phyloP scores from a whole-genome alignment of 30 jellyfish, hydroid and myxozoan genomes.

The Catostylus mosaicus region DNA sequence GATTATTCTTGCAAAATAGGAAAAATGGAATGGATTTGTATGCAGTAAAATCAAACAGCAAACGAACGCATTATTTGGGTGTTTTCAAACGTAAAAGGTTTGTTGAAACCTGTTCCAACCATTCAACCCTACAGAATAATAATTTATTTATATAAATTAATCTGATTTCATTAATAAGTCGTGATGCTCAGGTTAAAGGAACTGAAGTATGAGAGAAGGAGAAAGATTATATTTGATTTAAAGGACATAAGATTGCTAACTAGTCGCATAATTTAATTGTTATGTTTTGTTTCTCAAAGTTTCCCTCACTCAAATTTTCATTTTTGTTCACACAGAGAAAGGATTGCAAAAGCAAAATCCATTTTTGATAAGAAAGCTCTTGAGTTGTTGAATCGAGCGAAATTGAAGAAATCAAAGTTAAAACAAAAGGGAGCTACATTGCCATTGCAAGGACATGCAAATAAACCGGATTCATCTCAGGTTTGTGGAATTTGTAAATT shows the following conservation, averaged over 20 bases:
- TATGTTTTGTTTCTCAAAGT: no score
- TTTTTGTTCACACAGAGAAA: slow-evolving; percentile 54
- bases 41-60: slow-evolving; percentile 84
- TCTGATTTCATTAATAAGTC: no score
- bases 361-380: slow-evolving; percentile 96
- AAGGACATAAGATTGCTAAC: no score
- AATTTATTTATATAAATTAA: no score
- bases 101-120: no score
- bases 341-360: slow-evolving; percentile 88
- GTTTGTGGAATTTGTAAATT: slow-evolving; percentile 41
- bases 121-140: no score
- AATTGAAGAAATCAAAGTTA: slow-evolving; percentile 90
- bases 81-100: slow-evolving; percentile 95
- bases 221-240: neutral
- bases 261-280: no score
- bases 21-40: slow-evolving; percentile 96
- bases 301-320: no score
- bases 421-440: slow-evolving; percentile 91
- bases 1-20: slow-evolving; percentile 27
- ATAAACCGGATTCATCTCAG: slow-evolving; percentile 92
- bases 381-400: slow-evolving; percentile 90
- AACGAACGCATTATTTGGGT: slow-evolving; percentile 88
- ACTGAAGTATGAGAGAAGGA: neutral
- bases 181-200: neutral
- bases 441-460: slow-evolving; percentile 64